Conservation (phyloP, 2,888 invertebrate genomes). For the Metallyticus violacea region DNA sequence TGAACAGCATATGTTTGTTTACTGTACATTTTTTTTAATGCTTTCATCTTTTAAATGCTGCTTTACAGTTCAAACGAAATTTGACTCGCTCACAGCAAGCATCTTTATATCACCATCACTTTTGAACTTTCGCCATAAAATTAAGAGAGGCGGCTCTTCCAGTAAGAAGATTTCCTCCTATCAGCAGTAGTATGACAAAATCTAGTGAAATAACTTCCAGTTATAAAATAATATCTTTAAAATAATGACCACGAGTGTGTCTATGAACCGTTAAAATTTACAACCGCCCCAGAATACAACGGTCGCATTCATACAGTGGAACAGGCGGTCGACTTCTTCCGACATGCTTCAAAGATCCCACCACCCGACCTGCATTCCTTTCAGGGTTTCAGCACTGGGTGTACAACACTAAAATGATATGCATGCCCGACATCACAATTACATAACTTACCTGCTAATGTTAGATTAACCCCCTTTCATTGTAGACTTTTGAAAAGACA, state of each 20-base stretch:
- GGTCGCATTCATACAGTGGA: background rate
- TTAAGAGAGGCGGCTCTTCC: background rate
- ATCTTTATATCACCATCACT: no score
- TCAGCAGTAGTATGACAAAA: background rate
- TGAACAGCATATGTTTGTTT: no score
- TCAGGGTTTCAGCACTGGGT: background rate
- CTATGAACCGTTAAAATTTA: background rate
- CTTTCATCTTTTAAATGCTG: no score
- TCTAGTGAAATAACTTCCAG: background rate
- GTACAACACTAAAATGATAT: no score
- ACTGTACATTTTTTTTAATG: no score
- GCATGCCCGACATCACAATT: no score
- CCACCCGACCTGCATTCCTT: background rate
- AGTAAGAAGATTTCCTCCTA: background rate
- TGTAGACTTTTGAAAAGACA: no score
- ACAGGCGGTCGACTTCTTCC: background rate
- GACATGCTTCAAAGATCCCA: background rate
- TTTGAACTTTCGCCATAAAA: background rate
- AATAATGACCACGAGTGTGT: background rate
- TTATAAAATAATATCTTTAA: background rate
- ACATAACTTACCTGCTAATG: background rate
- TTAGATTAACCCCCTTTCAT: no score
- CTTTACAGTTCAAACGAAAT: no score
- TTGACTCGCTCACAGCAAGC: no score
- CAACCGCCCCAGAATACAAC: background rate